Percentiles rank a stretch among this genome's conserved stretches.
phyloP scores from a whole-genome alignment of 2,113 vertebrate genomes.

The Ptilonorhynchus violaceus region DNA sequence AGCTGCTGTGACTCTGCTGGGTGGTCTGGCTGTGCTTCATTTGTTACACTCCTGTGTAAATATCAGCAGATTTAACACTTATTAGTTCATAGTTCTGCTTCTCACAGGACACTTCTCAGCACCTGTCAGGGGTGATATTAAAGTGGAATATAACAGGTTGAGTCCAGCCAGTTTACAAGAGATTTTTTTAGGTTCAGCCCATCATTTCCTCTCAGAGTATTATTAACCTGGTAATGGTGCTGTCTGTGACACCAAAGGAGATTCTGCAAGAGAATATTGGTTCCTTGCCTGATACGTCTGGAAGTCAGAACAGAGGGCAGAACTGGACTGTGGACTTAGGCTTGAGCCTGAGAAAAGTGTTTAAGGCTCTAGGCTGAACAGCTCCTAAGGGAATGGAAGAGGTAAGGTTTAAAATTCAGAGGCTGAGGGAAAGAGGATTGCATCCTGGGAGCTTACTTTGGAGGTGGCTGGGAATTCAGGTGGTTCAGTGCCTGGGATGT shows the following conservation, averaged over 20 bases:
- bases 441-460: neutral
- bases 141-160: neutral
- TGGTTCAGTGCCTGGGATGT: neutral
- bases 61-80: neutral
- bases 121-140: neutral
- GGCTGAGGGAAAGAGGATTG: neutral
- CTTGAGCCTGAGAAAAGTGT: neutral
- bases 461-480: neutral
- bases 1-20: neutral
- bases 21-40: neutral
- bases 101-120: neutral
- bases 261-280: neutral
- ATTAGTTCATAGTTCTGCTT: neutral
- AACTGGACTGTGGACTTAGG: neutral
- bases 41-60: neutral
- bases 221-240: neutral
- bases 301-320: neutral
- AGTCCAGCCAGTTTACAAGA: neutral
- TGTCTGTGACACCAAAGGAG: neutral
- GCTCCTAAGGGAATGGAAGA: neutral
- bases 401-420: neutral
- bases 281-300: neutral
- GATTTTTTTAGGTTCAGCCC: neutral
- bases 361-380: neutral
- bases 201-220: neutral